Base-by-base conservation (phyloP, 2,113 vertebrate genomes). In the Ochotona princeps region DNA sequence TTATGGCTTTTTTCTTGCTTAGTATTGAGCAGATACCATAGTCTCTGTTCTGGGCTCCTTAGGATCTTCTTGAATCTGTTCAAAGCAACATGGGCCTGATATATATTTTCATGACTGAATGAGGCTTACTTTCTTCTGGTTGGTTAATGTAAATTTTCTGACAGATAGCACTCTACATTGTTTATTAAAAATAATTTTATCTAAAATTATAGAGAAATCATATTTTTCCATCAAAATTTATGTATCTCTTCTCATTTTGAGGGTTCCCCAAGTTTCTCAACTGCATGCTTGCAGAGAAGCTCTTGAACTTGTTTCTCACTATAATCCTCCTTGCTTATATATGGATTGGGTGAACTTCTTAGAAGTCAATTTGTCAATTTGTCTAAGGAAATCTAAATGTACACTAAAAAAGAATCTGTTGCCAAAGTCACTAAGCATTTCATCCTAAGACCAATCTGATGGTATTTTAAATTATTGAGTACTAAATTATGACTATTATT, bases 361-460 rank as follows among this genome's bases (percentile, higher is more conserved):
- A 86, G 57, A 60, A 49, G 6, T 88, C 49, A 65, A 51, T 83
- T 18, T 70, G 66, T 76, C 17, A 35, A 0, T 70, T 80, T 92
- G 30, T 84, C 35, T 49, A 49, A 30, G 23, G 21, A 87, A 78
- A 70, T 65, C n/a, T 69, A 49, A 73, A 18, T 60, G 66, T 87
- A 11, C 63, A 57, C 25, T 4, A 81, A n/a, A 49, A 88, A 60
- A n/a, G n/a, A 1, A 20, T 67, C 38, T 51, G 21, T 60, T 73
- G 54, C 25, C 17, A 78, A 82, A 1, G 2, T 81, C 54, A 17
- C 76, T 72, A 83, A 90, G 54, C 6, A 74, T 15, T 87, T 87
- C 84, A 63, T 79, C 30, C 47, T 76, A 72, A 87, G 65, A 83
- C 17, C 86, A 95, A 84, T 63, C 2, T 20, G 20, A 49, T 72